These are phyloP conservation scores for Coptodon bakossiorum DNA, from an alignment of 2,113 vertebrate species.

Conservation along the genomic window DNA sequence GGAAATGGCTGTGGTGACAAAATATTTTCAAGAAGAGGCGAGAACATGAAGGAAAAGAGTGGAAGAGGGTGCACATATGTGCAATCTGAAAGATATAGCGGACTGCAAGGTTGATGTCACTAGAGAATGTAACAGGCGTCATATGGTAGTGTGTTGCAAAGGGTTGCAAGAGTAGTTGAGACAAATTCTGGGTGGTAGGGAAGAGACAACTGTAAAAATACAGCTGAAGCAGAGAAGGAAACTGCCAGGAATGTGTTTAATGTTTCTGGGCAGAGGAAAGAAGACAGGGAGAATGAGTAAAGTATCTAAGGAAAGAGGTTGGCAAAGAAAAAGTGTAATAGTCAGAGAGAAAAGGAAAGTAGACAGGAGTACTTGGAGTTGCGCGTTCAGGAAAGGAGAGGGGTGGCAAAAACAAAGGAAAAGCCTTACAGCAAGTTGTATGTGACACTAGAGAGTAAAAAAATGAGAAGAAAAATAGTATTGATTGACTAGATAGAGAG, in stretches of 20 bases:
- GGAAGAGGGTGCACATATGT: not conserved
- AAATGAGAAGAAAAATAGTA: not conserved
- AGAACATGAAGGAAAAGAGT: not conserved
- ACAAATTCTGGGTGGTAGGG: not conserved
- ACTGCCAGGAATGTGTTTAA: not conserved
- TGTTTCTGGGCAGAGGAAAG: not conserved
- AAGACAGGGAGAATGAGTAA: not conserved
- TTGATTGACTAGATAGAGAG: rapidly evolving
- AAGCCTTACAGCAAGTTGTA: not conserved
- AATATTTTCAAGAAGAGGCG: not conserved
- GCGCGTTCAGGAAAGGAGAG: not conserved
- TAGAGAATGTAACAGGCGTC: not conserved
- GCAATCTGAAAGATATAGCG: not conserved
- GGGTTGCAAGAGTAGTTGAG: not conserved
- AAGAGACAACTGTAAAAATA: not conserved
- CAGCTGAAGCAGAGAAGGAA: not conserved
- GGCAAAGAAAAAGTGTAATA: not conserved
- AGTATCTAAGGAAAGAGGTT: not conserved
- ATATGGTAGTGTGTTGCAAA: not conserved
- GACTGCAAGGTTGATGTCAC: not conserved
- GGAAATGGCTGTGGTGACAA: not conserved
- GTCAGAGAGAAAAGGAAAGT: not conserved
- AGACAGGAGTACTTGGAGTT: not conserved
- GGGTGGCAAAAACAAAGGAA: not conserved
- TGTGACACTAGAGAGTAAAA: not conserved